Base-by-base conservation (phyloP, 2,113 vertebrate species). In the Mohoua ochrocephala region DNA sequence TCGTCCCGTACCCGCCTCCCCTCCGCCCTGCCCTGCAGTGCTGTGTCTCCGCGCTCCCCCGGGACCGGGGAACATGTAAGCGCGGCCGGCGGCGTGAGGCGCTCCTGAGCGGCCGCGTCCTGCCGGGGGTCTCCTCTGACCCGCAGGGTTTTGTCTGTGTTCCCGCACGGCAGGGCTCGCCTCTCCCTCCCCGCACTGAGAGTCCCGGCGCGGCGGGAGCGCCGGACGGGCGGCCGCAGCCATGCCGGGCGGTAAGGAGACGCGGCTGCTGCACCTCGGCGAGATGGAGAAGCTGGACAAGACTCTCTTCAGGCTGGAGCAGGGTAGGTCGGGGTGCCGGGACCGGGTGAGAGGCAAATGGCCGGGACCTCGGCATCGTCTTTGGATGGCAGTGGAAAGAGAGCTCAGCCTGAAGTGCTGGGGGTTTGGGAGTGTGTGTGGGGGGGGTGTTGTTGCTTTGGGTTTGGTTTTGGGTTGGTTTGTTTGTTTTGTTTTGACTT, bases 271-370 rank as follows among this genome's bases (percentile, higher is more conserved):
- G 95, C 91, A 98, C 73, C 98, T 99, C 75, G 97, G 95, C 95
- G 98, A 99, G 95, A 99, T 99, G 98, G 99, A 99, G 96, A 98
- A 98, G 83, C 96, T 98, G 89, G 99, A 99, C 73, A 98, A 97
- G 93, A 98, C 98, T 41, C 98, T 99, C 59, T 99, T 99, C 97
- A 97, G 99, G 87, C 98, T 99, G 27, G 98, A 99, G 70, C 99
- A 99, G 98, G 99, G 99, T 99, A 59, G 75, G 97, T 39, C 13
- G 22, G 35, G 13, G 13, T 26, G 18, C 64, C 3, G 11, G 28
- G 16, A 8, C 45, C 11, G 11, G 11, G 13, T 12, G 42, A 17
- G 33, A 26, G 28, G 19, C 67, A 30, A 15, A 4, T 17, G 47
- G 20, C n/a, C 8, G 9, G 23, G 31, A 41, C 26, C 15, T 78